phyloP scores from a whole-genome alignment of 1,140 invertebrate species.

The Drosophila lacteicornis region DNA sequence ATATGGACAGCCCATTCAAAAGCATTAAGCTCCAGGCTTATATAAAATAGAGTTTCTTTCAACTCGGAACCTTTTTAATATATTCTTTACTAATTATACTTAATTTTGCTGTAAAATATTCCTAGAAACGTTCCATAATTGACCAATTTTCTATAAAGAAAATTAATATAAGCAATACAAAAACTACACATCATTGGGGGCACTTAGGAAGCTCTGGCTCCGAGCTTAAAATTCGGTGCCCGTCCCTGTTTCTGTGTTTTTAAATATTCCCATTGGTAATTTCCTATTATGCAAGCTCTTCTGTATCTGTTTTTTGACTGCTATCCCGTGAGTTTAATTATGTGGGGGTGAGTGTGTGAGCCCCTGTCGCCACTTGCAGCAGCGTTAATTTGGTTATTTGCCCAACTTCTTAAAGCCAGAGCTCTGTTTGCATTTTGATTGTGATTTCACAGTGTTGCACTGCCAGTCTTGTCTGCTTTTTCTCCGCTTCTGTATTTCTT shows the following conservation, averaged over 20 bases:
- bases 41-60: too few species aligned
- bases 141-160: too few species aligned
- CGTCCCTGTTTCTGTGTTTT: background rate
- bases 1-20: too few species aligned
- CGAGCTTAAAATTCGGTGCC: background rate
- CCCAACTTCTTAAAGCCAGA: constrained; percentile 64
- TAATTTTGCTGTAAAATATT: too few species aligned
- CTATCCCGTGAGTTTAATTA: constrained; percentile 23
- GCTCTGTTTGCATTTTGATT: constrained; percentile 74
- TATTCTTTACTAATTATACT: too few species aligned
- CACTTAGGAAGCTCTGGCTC: too few species aligned
- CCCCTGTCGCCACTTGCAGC: constrained; percentile 43
- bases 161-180: background rate
- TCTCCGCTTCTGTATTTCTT: background rate
- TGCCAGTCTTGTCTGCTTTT: constrained; percentile 11
- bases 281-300: background rate
- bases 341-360: constrained; percentile 37
- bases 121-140: too few species aligned
- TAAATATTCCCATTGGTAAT: background rate
- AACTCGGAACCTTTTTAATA: too few species aligned
- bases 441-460: constrained; percentile 29
- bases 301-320: constrained; percentile 22
- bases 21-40: too few species aligned
- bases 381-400: constrained; percentile 70
- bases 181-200: background rate